Base-by-base conservation (phyloP, 1,140 invertebrate genomes). In the Steinernema feltiae region DNA sequence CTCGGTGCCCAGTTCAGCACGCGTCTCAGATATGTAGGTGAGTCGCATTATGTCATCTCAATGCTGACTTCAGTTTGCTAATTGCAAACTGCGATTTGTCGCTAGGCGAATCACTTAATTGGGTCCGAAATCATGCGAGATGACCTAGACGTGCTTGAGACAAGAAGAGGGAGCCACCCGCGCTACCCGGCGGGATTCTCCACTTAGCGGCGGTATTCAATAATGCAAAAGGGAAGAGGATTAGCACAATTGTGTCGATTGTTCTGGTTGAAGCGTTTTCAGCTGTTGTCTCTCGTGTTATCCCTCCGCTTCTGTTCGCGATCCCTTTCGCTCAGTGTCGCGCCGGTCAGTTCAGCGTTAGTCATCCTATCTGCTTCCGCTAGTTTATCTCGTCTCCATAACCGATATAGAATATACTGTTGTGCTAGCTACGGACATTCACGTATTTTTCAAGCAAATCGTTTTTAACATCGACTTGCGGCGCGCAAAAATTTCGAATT, bases 201-300 rank as follows among this genome's bases (percentile, higher is more conserved):
- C 53, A 63, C 53, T 63, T 63, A 63, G 53, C 53, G 53, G 53
- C 53, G 53, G 53, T 63, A n/a, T 63, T 63, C 53, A 63, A 63
- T 63, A 63, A 63, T 63, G 53, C 53, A 63, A 63, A 63, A 63
- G 53, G 53, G 53, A 63, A 63, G 53, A 63, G 53, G 53, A 63
- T 63, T 63, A 63, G 53, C 53, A 63, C 53, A 63, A 63, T 63
- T 63, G 53, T 63, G 53, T 27, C 53, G 12, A 63, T 63, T 63
- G 53, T 63, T 63, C 53, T 63, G 53, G 53, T 63, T 63, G 53
- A 12, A 63, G 53, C 53, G 53, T 27, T 63, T 41, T 27, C 53
- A 63, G 53, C 53, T 63, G 53, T 63, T 63, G 53, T 63, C 24
- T 63, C 53, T 21, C 53, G 24, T 63, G 53, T 63, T 63, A 63